Evolutionary conservation across 2,888 invertebrate species (phyloP).

Genomic region (Beris chalybata): DNA sequence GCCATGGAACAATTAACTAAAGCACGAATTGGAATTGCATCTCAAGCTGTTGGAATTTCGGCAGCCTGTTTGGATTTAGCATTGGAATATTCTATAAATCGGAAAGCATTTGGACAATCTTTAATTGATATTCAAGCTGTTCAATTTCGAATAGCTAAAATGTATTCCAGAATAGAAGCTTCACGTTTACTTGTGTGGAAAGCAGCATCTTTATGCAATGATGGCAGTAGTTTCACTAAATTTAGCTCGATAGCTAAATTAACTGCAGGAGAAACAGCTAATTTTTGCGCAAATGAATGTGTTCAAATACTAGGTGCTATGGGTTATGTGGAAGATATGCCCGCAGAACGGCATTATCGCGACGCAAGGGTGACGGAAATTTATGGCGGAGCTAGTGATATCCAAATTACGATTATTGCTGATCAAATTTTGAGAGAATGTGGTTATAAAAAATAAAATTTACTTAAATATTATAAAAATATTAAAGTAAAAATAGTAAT

Average conservation of each 20-base stretch:
- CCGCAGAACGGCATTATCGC: slow-evolving; percentile 74
- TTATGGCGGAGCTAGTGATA: slow-evolving; percentile 78
- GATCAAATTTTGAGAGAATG: slow-evolving; percentile 56
- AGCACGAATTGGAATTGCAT: slow-evolving; percentile 73
- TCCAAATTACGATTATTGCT: slow-evolving; percentile 72
- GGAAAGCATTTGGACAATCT: slow-evolving; percentile 68
- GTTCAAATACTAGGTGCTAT: slow-evolving; percentile 76
- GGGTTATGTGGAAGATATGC: slow-evolving; percentile 69
- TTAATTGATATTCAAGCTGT: slow-evolving; percentile 69
- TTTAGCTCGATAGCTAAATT: slow-evolving; percentile 78
- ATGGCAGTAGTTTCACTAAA: slow-evolving; percentile 58
- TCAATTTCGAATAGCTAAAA: slow-evolving; percentile 62
- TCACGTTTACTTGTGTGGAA: slow-evolving; percentile 71
- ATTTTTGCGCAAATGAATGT: slow-evolving; percentile 68
- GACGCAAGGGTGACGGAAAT: slow-evolving; percentile 81
- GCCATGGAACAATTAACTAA: slow-evolving; percentile 73
- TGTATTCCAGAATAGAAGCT: slow-evolving; percentile 68
- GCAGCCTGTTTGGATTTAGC: slow-evolving; percentile 77
- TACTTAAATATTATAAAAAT: too few relatives aligned
- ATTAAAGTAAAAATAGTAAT: too few relatives aligned
- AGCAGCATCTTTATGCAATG: slow-evolving; percentile 66
- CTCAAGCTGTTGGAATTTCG: slow-evolving; percentile 72
- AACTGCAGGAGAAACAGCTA: slow-evolving; percentile 70
- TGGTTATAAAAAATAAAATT: neutral
- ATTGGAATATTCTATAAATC: slow-evolving; percentile 65